A percentile compares a stretch with the other conserved stretches of the same genome.
Evolutionary conservation across 2,888 invertebrate genomes (phyloP).

Genomic region (Pycnomerus fuliginosus): DNA sequence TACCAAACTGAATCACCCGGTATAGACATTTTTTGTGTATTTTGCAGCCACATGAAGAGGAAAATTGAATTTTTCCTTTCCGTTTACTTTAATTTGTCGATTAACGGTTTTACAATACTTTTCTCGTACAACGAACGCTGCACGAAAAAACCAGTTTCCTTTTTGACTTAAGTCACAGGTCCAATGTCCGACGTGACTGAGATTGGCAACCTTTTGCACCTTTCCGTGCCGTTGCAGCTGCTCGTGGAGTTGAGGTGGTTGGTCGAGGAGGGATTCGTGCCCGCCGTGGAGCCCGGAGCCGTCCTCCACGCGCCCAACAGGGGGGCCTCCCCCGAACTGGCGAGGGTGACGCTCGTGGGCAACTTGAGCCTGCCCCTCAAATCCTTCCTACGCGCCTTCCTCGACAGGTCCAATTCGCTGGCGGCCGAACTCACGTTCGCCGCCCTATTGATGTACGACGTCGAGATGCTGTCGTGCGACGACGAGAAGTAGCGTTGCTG

Average conservation of each 20-base stretch:
- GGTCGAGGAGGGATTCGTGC: constrained; percentile 58
- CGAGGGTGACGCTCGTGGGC: constrained; percentile 59
- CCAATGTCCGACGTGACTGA: too few relatives aligned
- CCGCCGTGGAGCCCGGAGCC: constrained; percentile 57
- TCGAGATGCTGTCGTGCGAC: constrained; percentile 72
- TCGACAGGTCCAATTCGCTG: constrained; percentile 77
- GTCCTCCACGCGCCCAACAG: constrained; percentile 68
- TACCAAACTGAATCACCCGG: too few relatives aligned
- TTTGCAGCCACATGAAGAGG: too few relatives aligned
- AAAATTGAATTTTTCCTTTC: too few relatives aligned
- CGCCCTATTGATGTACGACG: constrained; percentile 59
- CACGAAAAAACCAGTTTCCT: too few relatives aligned
- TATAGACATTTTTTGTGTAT: too few relatives aligned
- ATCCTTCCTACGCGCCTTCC: constrained; percentile 67
- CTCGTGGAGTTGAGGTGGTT: constrained; percentile 63
- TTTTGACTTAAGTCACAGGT: too few relatives aligned
- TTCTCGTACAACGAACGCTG: too few relatives aligned
- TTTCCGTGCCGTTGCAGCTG: constrained; percentile 68
- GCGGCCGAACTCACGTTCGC: constrained; percentile 65
- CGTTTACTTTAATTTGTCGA: too few relatives aligned
- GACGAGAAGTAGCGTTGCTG: constrained; percentile 62
- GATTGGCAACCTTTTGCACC: too few relatives aligned
- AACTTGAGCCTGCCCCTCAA: constrained; percentile 63
- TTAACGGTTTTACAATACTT: too few relatives aligned
- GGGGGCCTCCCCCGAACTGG: constrained; percentile 74